phyloP scores from a whole-genome alignment of 2,113 vertebrate species.

The Micronycteris hirsuta region DNA sequence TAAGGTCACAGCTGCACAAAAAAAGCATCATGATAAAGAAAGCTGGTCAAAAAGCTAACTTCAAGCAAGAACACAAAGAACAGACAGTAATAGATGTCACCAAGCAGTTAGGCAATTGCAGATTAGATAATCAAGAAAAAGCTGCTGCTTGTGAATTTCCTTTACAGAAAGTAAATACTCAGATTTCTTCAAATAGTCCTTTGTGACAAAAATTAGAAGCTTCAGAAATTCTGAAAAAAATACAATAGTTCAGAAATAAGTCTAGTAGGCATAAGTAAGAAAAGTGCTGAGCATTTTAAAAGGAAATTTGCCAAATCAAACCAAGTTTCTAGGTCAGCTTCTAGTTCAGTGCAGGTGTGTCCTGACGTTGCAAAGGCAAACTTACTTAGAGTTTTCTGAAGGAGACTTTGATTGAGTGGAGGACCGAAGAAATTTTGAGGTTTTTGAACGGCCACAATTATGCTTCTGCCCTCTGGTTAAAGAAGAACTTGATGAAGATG shows the following conservation, averaged over 20 bases:
- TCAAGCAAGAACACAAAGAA: conserved; percentile 44
- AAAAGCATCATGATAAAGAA: conserved; percentile 69
- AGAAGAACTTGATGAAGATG: conserved; percentile 83
- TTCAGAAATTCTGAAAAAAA: conserved; percentile 49
- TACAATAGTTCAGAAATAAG: conserved; percentile 77
- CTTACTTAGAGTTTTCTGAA: conserved; percentile 84
- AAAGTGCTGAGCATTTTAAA: conserved; percentile 87
- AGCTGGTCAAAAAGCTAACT: conserved; percentile 1
- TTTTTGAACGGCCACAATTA: conserved; percentile 86
- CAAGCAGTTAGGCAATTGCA: conserved; percentile 70
- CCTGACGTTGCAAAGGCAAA: conserved; percentile 69
- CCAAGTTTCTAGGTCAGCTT: background rate
- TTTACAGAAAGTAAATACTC: conserved; percentile 6
- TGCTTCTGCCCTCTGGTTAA: conserved; percentile 25
- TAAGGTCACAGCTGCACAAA: conserved; percentile 39
- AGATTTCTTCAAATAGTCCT: conserved; percentile 8
- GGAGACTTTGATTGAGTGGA: conserved; percentile 90
- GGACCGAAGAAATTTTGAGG: conserved; percentile 88
- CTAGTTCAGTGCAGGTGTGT: conserved; percentile 33
- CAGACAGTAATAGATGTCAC: conserved; percentile 39
- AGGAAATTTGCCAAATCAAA: conserved; percentile 80
- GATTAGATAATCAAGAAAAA: conserved; percentile 69
- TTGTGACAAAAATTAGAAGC: conserved; percentile 27
- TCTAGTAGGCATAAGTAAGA: conserved; percentile 90
- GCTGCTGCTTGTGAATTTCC: background rate